Percentiles rank a stretch among this genome's conserved stretches.
These are phyloP conservation scores for Leistus spinibarbis DNA, from an alignment of 2,888 invertebrate genomes.

Conservation along the genomic window DNA sequence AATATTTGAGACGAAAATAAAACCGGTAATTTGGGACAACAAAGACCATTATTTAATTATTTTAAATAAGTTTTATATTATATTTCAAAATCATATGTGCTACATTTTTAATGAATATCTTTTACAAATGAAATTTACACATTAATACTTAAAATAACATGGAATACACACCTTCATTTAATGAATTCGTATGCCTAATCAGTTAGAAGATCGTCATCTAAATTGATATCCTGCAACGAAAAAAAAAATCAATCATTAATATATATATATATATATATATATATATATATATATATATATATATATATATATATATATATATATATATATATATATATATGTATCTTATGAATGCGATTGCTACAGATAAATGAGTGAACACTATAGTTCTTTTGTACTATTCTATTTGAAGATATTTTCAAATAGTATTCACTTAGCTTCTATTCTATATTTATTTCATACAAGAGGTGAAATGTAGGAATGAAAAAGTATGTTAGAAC, in stretches of 20 bases:
- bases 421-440: background rate
- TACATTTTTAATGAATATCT: constrained; percentile 7
- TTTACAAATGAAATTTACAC: constrained; percentile 27
- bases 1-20: no score
- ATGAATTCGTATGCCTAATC: constrained; percentile 54
- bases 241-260: constrained; percentile 21
- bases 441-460: constrained; percentile 16
- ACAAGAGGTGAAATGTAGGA: background rate
- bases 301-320: no score
- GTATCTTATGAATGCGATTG: no score
- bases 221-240: constrained; percentile 70
- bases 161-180: constrained; percentile 4
- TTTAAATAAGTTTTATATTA: background rate
- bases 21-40: background rate
- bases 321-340: no score
- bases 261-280: no score
- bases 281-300: no score
- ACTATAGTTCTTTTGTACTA: no score
- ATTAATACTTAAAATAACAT: constrained; percentile 11
- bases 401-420: background rate
- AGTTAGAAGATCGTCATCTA: constrained; percentile 74
- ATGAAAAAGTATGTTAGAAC: background rate
- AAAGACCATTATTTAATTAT: background rate
- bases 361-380: no score
- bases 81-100: background rate